Evolutionary conservation across 2,888 invertebrate genomes (phyloP), one percentile per base, ranked within the genome.

Genomic region (Myopa testacea): DNA sequence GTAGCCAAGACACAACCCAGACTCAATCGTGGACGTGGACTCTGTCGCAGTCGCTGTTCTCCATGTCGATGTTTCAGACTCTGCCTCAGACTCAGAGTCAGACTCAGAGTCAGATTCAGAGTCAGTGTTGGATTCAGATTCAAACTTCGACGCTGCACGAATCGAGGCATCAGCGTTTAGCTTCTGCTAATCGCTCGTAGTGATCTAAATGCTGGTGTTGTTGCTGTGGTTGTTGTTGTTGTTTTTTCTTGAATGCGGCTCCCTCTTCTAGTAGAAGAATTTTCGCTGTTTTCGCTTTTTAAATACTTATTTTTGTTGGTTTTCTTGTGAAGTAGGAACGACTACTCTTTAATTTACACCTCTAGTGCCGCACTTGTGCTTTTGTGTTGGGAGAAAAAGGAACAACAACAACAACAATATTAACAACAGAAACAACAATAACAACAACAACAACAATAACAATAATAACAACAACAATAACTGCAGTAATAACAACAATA

Each of bases 321-420:
- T 26, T 62, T 62, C 14, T 73, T 16, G 12, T 0, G 19, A 65
- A 67, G 26, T 5, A 10, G 26, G 4, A 19, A 0, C 26, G 26
- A 50, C 26, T 63, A 75, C 75, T 75, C 75, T 67, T 75, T 68
- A 68, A 75, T 68, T 75, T 75, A 75, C 75, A 75, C 75, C 68
- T 75, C 26, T 58, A 14, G 8, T 3, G 71, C n/a, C 38, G 72
- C 58, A 37, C 45, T 63, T 40, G 60, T 62, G 73, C 73, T 50
- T 58, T 71, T 71, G 60, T 60, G 45, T 45, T 45, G 45, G 45
- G 45, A 45, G 45, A 45, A 45, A 10, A 10, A 6, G 45, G 45
- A 45, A 45, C 6, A 45, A 45, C 6, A 45, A 45, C 7, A 45
- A 8, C 45, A 45, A 1, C 10, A 8, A 45, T 3, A 3, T 6